Conservation (phyloP, 2,888 invertebrate species). For the Drosophila koepferae region DNA sequence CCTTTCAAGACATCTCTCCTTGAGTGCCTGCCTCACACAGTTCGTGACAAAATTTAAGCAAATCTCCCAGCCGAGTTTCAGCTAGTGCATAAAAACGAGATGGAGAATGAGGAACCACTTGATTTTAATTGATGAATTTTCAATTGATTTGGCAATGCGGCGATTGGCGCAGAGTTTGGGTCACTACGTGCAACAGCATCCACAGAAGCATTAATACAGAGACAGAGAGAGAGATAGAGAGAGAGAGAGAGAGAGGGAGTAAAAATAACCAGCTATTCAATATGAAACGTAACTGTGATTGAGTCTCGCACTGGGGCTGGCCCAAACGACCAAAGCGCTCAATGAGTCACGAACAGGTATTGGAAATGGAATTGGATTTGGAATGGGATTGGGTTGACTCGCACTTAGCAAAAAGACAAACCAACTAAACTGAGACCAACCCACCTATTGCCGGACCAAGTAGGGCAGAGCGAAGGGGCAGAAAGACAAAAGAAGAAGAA, state of each 20-base stretch:
- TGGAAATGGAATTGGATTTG: constrained; percentile 54
- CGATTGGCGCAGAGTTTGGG: constrained; percentile 7
- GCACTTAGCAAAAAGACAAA: constrained; percentile 40
- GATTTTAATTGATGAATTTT: constrained; percentile 40
- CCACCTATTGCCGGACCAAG: constrained; percentile 14
- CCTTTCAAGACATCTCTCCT: neutral
- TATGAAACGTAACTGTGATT: constrained; percentile 31
- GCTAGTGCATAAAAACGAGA: constrained; percentile 5
- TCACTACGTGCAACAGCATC: constrained; percentile 12
- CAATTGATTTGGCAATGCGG: constrained; percentile 33
- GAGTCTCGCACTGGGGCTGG: constrained; percentile 23
- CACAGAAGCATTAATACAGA: constrained; percentile 13
- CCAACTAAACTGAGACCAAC: constrained; percentile 16
- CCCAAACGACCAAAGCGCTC: constrained; percentile 41
- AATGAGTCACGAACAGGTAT: constrained; percentile 76
- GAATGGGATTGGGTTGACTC: constrained; percentile 38
- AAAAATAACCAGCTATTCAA: constrained; percentile 11
- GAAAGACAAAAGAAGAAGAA: neutral
- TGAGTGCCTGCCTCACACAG: constrained; percentile 1
- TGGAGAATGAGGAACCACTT: constrained; percentile 22
- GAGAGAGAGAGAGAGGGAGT: neutral
- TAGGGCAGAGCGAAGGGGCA: constrained; percentile 20
- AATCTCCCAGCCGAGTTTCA: neutral
- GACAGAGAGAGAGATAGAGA: neutral
- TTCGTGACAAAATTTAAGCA: constrained; percentile 10